These are phyloP conservation scores for Aphidius colemani DNA, from an alignment of 2,888 invertebrate species.

Conservation along the genomic window DNA sequence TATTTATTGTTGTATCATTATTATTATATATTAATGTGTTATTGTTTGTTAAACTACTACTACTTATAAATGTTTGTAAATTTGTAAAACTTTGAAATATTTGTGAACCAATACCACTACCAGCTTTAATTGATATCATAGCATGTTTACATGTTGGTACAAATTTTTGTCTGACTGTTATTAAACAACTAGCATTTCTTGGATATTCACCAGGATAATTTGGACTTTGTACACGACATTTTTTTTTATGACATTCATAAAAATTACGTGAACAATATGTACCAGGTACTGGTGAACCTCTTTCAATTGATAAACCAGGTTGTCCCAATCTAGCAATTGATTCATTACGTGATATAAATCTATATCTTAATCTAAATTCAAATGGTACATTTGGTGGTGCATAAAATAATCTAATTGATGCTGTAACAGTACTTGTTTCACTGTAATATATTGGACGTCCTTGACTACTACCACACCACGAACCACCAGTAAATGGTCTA, in stretches of 20 bases:
- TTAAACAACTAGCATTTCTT: conserved; percentile 89
- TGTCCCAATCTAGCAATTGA: conserved; percentile 81
- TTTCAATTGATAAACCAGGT: conserved; percentile 76
- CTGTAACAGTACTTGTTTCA: conserved; percentile 87
- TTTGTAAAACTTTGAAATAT: conserved; percentile 11
- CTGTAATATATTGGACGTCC: conserved; percentile 86
- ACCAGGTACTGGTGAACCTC: conserved; percentile 83
- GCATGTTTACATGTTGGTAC: conserved; percentile 89
- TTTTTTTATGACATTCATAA: conserved; percentile 83
- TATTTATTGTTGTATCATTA: neutral
- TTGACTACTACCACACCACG: conserved; percentile 85
- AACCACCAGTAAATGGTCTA: conserved; percentile 85
- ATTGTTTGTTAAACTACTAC: neutral
- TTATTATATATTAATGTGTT: conserved; percentile 6
- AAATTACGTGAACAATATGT: conserved; percentile 84
- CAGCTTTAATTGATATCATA: conserved; percentile 75
- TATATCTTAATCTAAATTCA: conserved; percentile 77
- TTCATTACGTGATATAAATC: conserved; percentile 80
- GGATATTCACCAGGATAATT: conserved; percentile 90
- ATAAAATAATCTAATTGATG: conserved; percentile 78
- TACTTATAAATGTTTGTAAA: conserved; percentile 10
- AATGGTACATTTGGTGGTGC: conserved; percentile 76
- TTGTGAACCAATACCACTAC: conserved; percentile 33
- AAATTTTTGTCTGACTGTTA: conserved; percentile 79
- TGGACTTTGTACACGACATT: conserved; percentile 85